These are phyloP conservation scores for Eulithis prunata DNA, from an alignment of 2,888 invertebrate genomes.

Conservation along the genomic window DNA sequence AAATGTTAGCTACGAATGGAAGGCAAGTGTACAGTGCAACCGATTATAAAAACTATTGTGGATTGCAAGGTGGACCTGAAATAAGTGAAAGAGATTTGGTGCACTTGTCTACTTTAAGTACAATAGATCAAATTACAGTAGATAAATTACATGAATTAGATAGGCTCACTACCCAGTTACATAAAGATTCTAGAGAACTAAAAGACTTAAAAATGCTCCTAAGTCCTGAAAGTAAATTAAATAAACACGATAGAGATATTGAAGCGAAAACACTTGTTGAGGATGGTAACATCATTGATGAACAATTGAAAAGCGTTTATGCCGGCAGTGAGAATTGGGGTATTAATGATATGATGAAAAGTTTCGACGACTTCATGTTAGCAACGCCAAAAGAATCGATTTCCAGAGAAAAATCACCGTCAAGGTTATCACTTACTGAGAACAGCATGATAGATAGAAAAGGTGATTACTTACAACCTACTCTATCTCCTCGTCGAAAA, in stretches of 20 bases:
- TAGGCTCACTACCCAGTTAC: conserved; percentile 89
- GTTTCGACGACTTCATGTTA: conserved; percentile 85
- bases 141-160: conserved; percentile 92
- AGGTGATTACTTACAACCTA: conserved; percentile 84
- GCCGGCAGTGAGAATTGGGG: conserved; percentile 88
- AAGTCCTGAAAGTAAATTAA: conserved; percentile 85
- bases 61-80: conserved; percentile 87
- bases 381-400: conserved; percentile 79
- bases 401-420: conserved; percentile 84
- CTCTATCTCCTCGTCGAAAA: conserved; percentile 84
- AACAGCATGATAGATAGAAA: conserved; percentile 86
- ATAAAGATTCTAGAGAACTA: conserved; percentile 91
- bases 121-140: conserved; percentile 90
- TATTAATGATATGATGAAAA: conserved; percentile 86
- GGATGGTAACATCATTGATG: conserved; percentile 87
- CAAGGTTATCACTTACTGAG: conserved; percentile 86
- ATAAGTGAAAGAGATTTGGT: conserved; percentile 91
- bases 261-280: conserved; percentile 85
- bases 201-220: conserved; percentile 89
- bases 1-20: conserved; percentile 80
- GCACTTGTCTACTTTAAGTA: conserved; percentile 89
- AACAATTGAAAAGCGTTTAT: conserved; percentile 88
- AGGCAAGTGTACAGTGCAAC: conserved; percentile 89
- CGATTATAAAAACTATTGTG: conserved; percentile 91
- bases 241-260: conserved; percentile 80